Conservation (phyloP, 2,797 vertebrate genomes). For the Salarias fasciatus region DNA sequence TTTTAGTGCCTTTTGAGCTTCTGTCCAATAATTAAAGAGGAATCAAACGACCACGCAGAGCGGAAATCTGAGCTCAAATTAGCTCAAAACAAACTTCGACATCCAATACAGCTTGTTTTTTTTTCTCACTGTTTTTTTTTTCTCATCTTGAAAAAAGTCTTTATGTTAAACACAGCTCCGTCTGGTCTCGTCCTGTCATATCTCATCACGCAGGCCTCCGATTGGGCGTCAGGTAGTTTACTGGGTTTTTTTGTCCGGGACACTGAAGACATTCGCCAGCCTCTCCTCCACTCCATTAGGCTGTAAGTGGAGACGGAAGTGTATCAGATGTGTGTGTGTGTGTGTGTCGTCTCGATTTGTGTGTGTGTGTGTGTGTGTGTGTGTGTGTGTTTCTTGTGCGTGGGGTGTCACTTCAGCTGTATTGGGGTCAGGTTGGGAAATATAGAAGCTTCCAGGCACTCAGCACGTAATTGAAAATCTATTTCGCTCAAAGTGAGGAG, state of each 20-base stretch:
- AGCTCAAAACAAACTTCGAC: too few relatives aligned
- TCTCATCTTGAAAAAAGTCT: not conserved
- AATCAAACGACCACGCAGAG: too few relatives aligned
- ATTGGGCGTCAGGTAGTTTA: conserved; percentile 44
- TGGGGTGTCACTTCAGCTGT: conserved; percentile 74
- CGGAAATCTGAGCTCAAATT: too few relatives aligned
- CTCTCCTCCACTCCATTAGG: conserved; percentile 74
- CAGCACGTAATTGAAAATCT: conserved; percentile 86
- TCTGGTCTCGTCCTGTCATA: not conserved
- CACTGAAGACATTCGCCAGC: conserved; percentile 66
- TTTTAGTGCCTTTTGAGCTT: too few relatives aligned
- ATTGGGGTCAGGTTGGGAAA: conserved; percentile 85
- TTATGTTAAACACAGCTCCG: not conserved
- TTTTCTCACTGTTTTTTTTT: not conserved
- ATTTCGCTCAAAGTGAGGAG: conserved; percentile 84
- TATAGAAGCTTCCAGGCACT: conserved; percentile 86
- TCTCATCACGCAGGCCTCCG: too few relatives aligned
- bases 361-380: conserved; percentile 26
- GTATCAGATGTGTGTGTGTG: conserved; percentile 51
- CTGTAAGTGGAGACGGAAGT: conserved; percentile 75
- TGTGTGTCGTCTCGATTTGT: conserved; percentile 18
- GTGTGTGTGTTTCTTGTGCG: conserved; percentile 54
- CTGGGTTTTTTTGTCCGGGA: conserved; percentile 49
- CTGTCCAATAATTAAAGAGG: too few relatives aligned
- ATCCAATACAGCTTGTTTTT: not conserved